A percentile compares a stretch with the other conserved stretches of the same genome.
Conservation (phyloP, 2,888 invertebrate genomes). For the Drosophila niveifrons region DNA sequence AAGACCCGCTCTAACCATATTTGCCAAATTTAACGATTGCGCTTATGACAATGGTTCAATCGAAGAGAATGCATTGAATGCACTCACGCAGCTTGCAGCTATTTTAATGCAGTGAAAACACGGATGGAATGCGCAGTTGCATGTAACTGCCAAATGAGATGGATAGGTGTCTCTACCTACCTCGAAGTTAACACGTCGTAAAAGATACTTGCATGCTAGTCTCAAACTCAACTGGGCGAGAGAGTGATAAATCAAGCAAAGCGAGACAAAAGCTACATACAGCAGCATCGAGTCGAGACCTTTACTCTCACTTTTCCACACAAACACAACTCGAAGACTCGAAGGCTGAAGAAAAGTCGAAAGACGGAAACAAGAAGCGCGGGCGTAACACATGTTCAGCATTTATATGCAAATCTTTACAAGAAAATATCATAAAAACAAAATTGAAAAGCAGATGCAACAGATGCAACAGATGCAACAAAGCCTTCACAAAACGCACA, state of each 20-base stretch:
- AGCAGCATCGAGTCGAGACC: conserved; percentile 27
- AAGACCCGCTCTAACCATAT: conserved; percentile 68
- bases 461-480: conserved; percentile 51
- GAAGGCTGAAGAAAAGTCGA: conserved; percentile 5
- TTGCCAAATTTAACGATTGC: conserved; percentile 81
- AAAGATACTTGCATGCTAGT: conserved; percentile 34
- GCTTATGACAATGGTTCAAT: conserved; percentile 65
- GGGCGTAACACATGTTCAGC: conserved; percentile 67
- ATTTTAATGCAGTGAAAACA: conserved; percentile 77
- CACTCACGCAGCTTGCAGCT: conserved; percentile 63
- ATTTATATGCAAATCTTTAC: conserved; percentile 74
- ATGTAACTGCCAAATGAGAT: conserved; percentile 54
- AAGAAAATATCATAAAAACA: conserved; percentile 61
- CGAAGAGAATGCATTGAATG: conserved; percentile 60
- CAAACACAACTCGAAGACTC: no score
- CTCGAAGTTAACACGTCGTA: conserved; percentile 64
- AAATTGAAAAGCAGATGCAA: conserved; percentile 58
- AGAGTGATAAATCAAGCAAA: conserved; percentile 69
- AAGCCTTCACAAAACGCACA: conserved; percentile 7
- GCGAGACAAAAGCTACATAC: conserved; percentile 7
- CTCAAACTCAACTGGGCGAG: conserved; percentile 25
- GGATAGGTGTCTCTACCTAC: conserved; percentile 54
- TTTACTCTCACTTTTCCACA: conserved; percentile 72
- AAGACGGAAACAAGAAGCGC: conserved; percentile 68
- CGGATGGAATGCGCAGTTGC: conserved; percentile 65